These are phyloP conservation scores for Lepidonotus clava DNA, from an alignment of 2,888 invertebrate genomes.

Conservation along the genomic window DNA sequence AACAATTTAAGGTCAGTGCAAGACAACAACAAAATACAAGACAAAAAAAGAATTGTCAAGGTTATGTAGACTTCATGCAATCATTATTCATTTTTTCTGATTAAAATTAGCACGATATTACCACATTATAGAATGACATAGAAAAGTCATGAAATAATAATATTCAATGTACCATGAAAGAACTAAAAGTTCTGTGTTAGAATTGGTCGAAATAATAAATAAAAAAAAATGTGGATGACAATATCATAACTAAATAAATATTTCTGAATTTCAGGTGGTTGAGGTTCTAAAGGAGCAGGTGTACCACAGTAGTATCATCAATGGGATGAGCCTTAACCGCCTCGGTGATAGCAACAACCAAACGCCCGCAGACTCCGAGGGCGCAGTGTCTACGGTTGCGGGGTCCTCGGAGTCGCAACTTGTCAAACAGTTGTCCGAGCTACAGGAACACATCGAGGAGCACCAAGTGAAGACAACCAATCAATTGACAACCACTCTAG, in stretches of 20 bases:
- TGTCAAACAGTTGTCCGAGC: slow-evolving; percentile 56
- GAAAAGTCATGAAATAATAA: not conserved
- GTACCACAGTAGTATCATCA: slow-evolving; percentile 71
- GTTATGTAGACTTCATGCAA: no score
- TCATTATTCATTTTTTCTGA: no score
- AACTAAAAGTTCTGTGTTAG: not conserved
- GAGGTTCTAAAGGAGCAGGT: slow-evolving; percentile 74
- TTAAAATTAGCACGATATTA: no score
- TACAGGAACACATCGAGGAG: slow-evolving; percentile 64
- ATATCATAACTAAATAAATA: not conserved
- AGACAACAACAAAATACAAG: no score
- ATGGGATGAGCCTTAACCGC: slow-evolving; percentile 10
- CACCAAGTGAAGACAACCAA: slow-evolving; percentile 57
- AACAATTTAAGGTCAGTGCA: no score
- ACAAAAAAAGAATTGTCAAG: no score
- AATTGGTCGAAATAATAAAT: not conserved
- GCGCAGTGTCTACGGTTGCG: not conserved
- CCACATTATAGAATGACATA: no score
- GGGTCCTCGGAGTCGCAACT: slow-evolving; percentile 49
- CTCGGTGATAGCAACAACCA: not conserved
- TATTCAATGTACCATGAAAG: not conserved
- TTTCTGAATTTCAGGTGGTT: slow-evolving; percentile 73
- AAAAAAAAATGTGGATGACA: not conserved
- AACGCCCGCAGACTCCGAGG: not conserved
- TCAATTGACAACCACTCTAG: slow-evolving; percentile 58